Evolutionary conservation across 1,140 invertebrate genomes (phyloP), one percentile per base, ranked within the genome.

Genomic region (Drosophila auraria): DNA sequence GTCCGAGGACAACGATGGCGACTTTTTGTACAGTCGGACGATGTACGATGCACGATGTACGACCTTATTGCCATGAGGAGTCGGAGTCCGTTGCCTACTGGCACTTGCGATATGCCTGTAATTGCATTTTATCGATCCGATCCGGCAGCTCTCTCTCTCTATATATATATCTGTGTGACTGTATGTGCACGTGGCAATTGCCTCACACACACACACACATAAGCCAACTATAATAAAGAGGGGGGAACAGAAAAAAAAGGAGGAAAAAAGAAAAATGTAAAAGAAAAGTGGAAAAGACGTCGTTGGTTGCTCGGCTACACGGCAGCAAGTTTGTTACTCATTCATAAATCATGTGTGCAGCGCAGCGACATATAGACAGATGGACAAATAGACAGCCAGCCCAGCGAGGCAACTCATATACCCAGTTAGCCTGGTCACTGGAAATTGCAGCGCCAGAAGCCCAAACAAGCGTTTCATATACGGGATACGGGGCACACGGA

Each of bases 261-360:
- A 20, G 69, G 65, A 66, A 77, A 47, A 36, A 59, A 61, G 73
- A 65, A 70, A 59, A 59, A 50, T 9, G 40, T 25, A 40, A 68
- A 78, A 70, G 56, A 73, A 77, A 72, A 80, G 61, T 73, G 77
- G 70, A 80, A 89, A 89, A 89, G 86, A 89, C 86, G 84, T 87
- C 64, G 80, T 63, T 82, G 70, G 79, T 80, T 87, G 83, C 71
- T 75, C 71, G 83, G 82, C 86, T 82, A 89, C 86, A 89, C 86
- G 86, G 86, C 79, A 91, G 86, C 86, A 89, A 89, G 82, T 89
- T 90, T 89, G 86, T 89, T 90, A 89, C 86, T 89, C 86, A 89
- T 89, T 89, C 86, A 89, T 89, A 89, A 89, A 89, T 89, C 86
- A 89, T 89, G 86, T 86, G 86, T 89, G 82, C 86, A 90, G 65